Base-by-base conservation (phyloP, 2,113 vertebrate genomes). In the Dicentrarchus labrax region DNA sequence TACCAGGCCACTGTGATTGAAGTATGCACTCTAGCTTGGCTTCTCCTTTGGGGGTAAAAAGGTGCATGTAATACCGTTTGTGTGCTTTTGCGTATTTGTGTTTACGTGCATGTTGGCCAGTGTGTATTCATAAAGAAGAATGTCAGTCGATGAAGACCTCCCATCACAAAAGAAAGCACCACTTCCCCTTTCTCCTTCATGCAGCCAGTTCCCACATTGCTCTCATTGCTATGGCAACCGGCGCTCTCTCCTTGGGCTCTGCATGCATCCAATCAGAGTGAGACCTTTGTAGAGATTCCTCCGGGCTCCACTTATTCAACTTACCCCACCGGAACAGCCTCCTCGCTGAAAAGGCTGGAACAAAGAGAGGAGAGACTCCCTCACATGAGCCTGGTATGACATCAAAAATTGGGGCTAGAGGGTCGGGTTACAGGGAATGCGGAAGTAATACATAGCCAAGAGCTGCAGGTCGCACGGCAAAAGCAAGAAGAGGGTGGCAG, bases 241-340 rank as follows among this genome's bases (percentile, higher is more conserved):
- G 89, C 76, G 73, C 91, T 93, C 93, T 93, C 92, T 94, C 88
- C 94, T 94, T 94, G 87, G 93, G 93, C 93, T 92, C 91, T 89
- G 89, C 88, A 92, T 86, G 93, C 92, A 93, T 94, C 94, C 94
- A 96, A 96, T 95, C 95, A 95, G 93, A 95, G 90, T 65, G 91
- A 95, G 93, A 95, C 95, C 94, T 96, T 95, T 96, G 94, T 95
- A 93, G 94, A 95, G 94, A 95, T 93, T 96, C 93, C 94, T 94
- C 92, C 80, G 85, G 95, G 94, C 92, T 94, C 92, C 93, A 92
- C 93, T 95, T 94, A 94, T 95, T 95, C 94, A 95, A 94, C 93
- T 94, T 93, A 94, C 90, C 91, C 91, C 93, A 92, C 89, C 51
- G 92, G 93, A 94, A 91, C 94, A 93, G 92, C 93, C 88, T 91